Evolutionary conservation across 2,113 vertebrate genomes (phyloP), one percentile per base, ranked within the genome.

Genomic region (Phrynosoma platyrhinos): DNA sequence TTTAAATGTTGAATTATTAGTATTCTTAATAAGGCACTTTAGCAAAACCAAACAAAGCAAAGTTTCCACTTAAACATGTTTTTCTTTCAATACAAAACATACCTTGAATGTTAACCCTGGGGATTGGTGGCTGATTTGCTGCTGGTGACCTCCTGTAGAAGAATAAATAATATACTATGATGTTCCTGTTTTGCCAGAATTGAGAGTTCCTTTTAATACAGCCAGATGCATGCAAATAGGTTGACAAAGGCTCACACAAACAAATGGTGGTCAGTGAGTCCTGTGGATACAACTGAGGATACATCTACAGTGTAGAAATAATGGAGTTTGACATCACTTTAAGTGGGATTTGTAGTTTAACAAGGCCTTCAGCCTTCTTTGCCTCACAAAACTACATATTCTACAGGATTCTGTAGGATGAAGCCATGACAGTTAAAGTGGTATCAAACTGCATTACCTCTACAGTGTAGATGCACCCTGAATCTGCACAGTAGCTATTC

Each of bases 21-120:
- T 14, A 42, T 66, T 85, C 25, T 78, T 78, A 47, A 77, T 10
- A 62, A 84, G 55, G n/a, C 40, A 53, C n/a, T 27, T 74, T 55
- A 40, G 3, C 69, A 80, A 53, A 71, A 79, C 30, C 25, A 25
- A 78, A 52, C 55, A 32, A 80, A n/a, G 42, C 77, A 55, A 40
- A 10, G 32, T 13, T 84, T 75, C 40, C 32, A 40, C 21, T 40
- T 85, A 36, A 52, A 78, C 16, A 32, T 69, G 27, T 69, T 30
- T 78, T 88, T 23, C 3, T 6, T 79, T 82, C 13, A 9, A 5
- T 27, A 55, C 16, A 87, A 40, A 9, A 91, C 97, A 25, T 97
- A 99, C 99, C 99, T 97, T 98, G 98, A 86, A 98, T 96, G 92
- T 97, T 98, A 84, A 98, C 97, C 97, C 97, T 98, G 95, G 98